These are phyloP conservation scores for Narcine bancroftii DNA, from an alignment of 2,113 vertebrate species.

Conservation along the genomic window DNA sequence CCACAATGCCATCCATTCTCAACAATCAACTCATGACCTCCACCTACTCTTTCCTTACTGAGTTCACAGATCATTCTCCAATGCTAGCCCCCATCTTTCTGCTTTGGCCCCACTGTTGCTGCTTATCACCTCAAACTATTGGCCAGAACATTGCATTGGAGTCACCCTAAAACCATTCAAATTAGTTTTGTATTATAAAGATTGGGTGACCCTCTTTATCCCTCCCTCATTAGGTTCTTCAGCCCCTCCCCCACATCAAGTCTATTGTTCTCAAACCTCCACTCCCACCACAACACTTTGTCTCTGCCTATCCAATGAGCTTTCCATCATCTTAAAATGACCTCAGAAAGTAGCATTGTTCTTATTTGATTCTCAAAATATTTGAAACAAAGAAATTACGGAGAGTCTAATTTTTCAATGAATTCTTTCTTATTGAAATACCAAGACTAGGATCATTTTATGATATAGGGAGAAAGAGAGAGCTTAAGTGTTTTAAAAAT, in stretches of 20 bases:
- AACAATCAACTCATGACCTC: too few relatives aligned
- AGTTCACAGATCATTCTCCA: too few relatives aligned
- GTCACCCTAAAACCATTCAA: background rate
- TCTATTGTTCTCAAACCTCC: background rate
- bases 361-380: background rate
- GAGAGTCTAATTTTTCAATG: background rate
- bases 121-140: background rate
- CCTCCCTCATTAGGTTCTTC: background rate
- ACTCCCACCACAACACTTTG: background rate
- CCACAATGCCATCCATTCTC: too few relatives aligned
- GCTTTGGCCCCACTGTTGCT: background rate
- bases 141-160: background rate
- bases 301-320: background rate
- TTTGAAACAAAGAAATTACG: background rate
- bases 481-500: background rate
- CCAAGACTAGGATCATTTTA: background rate
- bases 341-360: background rate
- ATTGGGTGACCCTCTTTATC: background rate
- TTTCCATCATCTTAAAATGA: background rate
- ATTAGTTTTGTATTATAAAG: background rate
- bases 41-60: background rate
- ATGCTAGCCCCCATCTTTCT: too few relatives aligned
- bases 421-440: background rate
- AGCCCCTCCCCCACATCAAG: background rate
- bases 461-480: background rate